phyloP scores from a whole-genome alignment of 1,140 invertebrate genomes.

The Hypsibius dujardini region DNA sequence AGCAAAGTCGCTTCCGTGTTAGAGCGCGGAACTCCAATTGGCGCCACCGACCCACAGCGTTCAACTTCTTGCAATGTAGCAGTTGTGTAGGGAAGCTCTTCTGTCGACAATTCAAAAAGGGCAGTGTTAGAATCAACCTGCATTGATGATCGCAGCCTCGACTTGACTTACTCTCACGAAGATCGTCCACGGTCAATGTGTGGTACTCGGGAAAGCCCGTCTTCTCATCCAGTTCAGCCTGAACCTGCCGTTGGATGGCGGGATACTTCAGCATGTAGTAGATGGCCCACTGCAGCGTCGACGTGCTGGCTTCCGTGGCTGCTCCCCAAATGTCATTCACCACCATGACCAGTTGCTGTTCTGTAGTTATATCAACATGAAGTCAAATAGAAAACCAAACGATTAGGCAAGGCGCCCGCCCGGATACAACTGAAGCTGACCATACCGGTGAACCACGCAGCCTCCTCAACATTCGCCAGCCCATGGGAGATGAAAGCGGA shows the following conservation, averaged over 20 bases:
- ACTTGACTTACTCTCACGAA: background rate
- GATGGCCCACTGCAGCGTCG: background rate
- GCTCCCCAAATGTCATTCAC: background rate
- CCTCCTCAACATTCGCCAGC: too few species aligned
- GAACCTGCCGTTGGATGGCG: background rate
- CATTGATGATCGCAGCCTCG: background rate
- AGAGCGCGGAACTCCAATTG: background rate
- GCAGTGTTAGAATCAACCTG: background rate
- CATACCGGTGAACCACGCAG: too few species aligned
- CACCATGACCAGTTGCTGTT: background rate
- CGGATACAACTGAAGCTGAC: background rate
- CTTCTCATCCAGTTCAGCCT: background rate
- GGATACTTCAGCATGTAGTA: background rate
- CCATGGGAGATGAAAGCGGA: too few species aligned
- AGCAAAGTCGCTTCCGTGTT: conserved; percentile 25
- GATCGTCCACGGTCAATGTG: background rate
- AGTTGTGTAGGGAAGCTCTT: background rate
- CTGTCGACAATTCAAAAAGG: background rate
- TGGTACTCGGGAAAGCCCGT: background rate
- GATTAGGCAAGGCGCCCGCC: background rate
- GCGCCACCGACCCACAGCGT: background rate
- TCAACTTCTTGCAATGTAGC: background rate
- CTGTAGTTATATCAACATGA: background rate
- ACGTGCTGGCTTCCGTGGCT: background rate
- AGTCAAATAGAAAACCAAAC: background rate